phyloP scores from a whole-genome alignment of 1,140 invertebrate species.

The Papilio polyxenes region DNA sequence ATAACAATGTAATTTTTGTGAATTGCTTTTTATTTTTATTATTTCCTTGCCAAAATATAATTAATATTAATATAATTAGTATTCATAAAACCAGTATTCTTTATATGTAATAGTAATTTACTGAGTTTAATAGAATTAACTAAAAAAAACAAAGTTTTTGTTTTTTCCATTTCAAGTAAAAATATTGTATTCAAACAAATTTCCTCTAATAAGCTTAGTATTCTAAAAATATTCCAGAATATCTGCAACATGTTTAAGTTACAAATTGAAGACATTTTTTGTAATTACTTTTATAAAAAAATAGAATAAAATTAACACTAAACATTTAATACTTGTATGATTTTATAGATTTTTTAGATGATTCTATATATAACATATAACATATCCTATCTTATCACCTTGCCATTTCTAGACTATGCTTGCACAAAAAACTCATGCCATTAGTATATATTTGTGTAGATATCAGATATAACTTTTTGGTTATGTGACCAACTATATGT shows the following conservation, averaged over 20 bases:
- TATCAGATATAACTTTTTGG: not conserved
- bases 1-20: not conserved
- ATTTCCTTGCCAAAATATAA: conserved; percentile 20
- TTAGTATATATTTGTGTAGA: not conserved
- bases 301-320: not conserved
- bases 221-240: not conserved
- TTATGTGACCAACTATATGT: too few relatives aligned
- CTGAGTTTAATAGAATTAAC: too few relatives aligned
- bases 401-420: conserved; percentile 21
- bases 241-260: not conserved
- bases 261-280: not conserved
- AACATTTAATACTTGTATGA: not conserved
- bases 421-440: conserved; percentile 6
- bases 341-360: not conserved
- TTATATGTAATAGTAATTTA: not conserved
- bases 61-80: conserved; percentile 18
- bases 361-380: not conserved
- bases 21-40: conserved; percentile 13
- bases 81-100: conserved; percentile 20
- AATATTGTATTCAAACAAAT: not conserved
- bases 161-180: not conserved
- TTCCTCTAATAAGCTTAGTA: not conserved
- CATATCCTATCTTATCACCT: conserved; percentile 9
- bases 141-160: not conserved
- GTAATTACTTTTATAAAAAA: not conserved